A percentile compares a stretch with the other conserved stretches of the same genome.
phyloP scores from a whole-genome alignment of 2,797 vertebrate genomes.

The Tenualosa thibaudeaui region DNA sequence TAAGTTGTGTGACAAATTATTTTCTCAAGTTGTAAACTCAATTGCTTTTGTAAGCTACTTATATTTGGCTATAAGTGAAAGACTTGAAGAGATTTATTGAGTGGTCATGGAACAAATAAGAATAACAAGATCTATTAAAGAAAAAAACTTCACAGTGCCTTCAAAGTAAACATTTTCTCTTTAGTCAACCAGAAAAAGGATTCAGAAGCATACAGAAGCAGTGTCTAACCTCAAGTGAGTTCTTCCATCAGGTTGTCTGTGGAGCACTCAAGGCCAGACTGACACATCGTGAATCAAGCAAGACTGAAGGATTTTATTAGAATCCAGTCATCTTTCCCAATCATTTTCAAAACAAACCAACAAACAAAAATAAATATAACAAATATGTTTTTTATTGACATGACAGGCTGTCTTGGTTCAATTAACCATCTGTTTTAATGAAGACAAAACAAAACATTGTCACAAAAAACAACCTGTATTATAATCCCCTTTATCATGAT shows the following conservation, averaged over 20 bases:
- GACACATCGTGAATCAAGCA: neutral
- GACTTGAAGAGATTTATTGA: neutral
- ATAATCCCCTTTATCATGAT: constrained; percentile 15
- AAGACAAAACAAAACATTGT: neutral
- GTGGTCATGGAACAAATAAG: neutral
- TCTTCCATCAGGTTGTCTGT: neutral
- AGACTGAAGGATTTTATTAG: neutral
- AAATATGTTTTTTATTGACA: constrained; percentile 24
- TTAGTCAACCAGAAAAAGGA: neutral
- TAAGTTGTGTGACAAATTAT: neutral
- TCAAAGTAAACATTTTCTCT: neutral
- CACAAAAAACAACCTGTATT: neutral
- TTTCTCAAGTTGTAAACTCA: neutral
- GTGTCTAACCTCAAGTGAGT: neutral
- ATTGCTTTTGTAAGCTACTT: neutral
- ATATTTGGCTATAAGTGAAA: neutral
- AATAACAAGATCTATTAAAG: neutral
- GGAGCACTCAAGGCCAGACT: neutral
- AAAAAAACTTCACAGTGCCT: neutral
- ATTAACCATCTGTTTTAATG: neutral
- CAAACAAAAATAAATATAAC: neutral
- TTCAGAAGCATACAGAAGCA: neutral
- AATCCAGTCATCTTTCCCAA: neutral
- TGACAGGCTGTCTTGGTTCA: neutral
- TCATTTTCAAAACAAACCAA: neutral